phyloP scores from a whole-genome alignment of 1,140 invertebrate genomes.

The Drosophila kanapiae region DNA sequence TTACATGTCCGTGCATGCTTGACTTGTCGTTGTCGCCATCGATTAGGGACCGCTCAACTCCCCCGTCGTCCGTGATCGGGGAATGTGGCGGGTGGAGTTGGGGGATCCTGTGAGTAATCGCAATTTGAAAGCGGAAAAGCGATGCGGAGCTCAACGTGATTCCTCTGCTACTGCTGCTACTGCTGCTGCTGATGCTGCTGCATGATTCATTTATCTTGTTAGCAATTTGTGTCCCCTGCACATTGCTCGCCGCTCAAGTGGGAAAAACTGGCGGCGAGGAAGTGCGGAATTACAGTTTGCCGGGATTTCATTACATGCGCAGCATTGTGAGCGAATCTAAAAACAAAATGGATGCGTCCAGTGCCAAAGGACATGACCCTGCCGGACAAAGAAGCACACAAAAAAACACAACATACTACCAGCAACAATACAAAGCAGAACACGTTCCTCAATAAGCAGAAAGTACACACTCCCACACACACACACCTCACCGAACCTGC shows the following conservation, averaged over 20 bases:
- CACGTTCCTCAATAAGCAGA: constrained; percentile 70
- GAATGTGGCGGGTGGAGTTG: too few relatives aligned
- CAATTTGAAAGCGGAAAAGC: constrained; percentile 48
- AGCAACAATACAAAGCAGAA: constrained; percentile 38
- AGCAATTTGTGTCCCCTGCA: constrained; percentile 55
- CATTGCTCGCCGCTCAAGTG: constrained; percentile 29
- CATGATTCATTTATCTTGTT: constrained; percentile 58
- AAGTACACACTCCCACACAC: constrained; percentile 24
- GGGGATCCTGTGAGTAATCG: constrained; percentile 45
- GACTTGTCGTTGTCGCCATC: constrained; percentile 53
- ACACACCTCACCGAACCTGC: constrained; percentile 24
- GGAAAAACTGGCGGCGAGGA: constrained; percentile 21
- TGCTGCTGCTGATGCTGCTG: constrained; percentile 12
- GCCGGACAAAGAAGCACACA: not conserved
- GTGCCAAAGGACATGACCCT: constrained; percentile 32
- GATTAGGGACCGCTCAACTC: constrained; percentile 36
- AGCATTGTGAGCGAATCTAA: constrained; percentile 49
- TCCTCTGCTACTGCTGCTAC: constrained; percentile 17
- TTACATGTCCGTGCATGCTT: constrained; percentile 45
- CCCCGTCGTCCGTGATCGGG: constrained; percentile 7
- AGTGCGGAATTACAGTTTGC: constrained; percentile 49
- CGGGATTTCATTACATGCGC: constrained; percentile 51
- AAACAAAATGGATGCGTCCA: constrained; percentile 59
- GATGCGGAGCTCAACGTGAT: constrained; percentile 36
- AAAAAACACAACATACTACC: constrained; percentile 28